These are phyloP conservation scores for Drosophila aff. DNA, from an alignment of 1,140 invertebrate genomes.

Conservation along the genomic window DNA sequence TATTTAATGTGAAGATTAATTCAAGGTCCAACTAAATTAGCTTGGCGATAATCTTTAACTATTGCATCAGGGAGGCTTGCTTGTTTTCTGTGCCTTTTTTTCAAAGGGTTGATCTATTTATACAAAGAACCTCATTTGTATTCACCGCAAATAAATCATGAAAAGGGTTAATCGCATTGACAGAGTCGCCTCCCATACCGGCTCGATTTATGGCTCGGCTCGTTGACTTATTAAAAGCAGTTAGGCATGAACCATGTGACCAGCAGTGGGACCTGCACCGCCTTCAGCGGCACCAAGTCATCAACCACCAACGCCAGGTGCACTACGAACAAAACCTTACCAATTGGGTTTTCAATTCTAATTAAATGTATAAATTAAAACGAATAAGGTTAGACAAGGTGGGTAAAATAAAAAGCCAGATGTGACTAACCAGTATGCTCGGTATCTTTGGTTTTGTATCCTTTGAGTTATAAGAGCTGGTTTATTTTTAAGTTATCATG, in stretches of 20 bases:
- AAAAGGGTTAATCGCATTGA: conserved; percentile 67
- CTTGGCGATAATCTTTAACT: neutral
- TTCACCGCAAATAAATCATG: conserved; percentile 38
- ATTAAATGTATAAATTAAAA: neutral
- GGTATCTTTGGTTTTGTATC: too few species aligned
- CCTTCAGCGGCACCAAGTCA: conserved; percentile 22
- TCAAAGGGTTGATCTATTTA: conserved; percentile 20
- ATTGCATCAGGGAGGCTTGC: neutral
- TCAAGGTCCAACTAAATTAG: neutral
- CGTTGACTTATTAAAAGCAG: conserved; percentile 76
- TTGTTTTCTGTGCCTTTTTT: neutral
- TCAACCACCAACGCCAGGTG: neutral
- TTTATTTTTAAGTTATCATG: too few species aligned
- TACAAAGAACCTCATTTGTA: conserved; percentile 30
- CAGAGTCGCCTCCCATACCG: conserved; percentile 23
- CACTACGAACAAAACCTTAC: neutral
- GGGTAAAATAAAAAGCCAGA: too few species aligned
- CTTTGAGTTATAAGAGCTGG: too few species aligned
- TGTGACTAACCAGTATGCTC: too few species aligned
- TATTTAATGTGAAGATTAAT: neutral
- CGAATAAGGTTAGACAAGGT: neutral
- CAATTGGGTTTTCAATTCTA: neutral
- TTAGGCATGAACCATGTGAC: conserved; percentile 66
- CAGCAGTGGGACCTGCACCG: conserved; percentile 41
- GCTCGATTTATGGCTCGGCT: conserved; percentile 59